A percentile compares a stretch with the other conserved stretches of the same genome.
These are phyloP conservation scores for Hydroisotoma schaefferi DNA, from an alignment of 2,888 invertebrate species.

Conservation along the genomic window DNA sequence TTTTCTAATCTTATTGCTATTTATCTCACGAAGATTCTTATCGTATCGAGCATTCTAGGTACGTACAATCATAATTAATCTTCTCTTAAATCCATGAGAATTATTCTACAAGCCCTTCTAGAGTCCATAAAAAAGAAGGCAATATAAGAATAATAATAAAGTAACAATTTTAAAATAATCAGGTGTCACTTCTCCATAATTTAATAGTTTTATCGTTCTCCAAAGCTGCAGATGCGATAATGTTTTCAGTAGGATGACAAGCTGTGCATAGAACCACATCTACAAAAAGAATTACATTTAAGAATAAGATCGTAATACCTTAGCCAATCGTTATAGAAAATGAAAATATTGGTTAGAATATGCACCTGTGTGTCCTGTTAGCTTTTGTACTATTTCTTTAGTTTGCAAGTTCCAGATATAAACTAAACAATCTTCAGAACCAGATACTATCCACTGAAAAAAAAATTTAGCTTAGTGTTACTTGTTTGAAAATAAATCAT, in stretches of 20 bases:
- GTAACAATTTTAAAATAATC: conserved; percentile 52
- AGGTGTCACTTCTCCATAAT: conserved; percentile 96
- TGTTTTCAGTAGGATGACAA: conserved; percentile 98
- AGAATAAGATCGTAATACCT: conserved; percentile 26
- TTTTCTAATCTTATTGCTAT: too few species aligned
- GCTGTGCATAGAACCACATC: conserved; percentile 94
- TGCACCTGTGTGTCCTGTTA: conserved; percentile 91
- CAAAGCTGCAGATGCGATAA: conserved; percentile 96
- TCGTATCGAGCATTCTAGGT: too few species aligned
- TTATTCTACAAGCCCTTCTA: too few species aligned
- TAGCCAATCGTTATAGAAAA: conserved; percentile 9
- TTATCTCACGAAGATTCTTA: too few species aligned
- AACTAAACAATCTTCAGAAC: conserved; percentile 98
- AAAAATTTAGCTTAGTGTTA: conserved; percentile 14
- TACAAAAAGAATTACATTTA: conserved; percentile 54
- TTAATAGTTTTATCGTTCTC: conserved; percentile 99
- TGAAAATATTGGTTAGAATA: too few species aligned
- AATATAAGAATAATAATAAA: not conserved
- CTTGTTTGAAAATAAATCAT: not conserved
- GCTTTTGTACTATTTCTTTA: conserved; percentile 96
- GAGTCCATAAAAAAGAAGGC: too few species aligned
- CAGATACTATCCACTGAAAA: conserved; percentile 96
- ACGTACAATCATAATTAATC: too few species aligned
- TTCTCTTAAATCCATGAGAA: too few species aligned
- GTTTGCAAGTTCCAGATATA: conserved; percentile 99